phyloP scores from a whole-genome alignment of 2,797 vertebrate genomes.

The Alcedo atthis region DNA sequence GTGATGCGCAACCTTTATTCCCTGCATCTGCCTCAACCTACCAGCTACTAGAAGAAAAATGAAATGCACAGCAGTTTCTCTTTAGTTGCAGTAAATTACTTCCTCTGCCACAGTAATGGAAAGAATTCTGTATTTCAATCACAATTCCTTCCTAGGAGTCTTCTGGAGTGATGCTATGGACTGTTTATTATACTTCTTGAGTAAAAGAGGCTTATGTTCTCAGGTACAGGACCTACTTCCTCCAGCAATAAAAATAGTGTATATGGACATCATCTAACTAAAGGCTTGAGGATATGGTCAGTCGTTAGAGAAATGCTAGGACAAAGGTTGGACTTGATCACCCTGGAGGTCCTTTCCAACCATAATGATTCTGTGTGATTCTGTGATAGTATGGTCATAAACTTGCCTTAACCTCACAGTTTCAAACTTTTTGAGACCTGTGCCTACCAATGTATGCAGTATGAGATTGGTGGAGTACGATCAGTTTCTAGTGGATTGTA shows the following conservation, averaged over 20 bases:
- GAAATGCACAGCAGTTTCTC: conserved; percentile 6
- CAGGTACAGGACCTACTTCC: not conserved
- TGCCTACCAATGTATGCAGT: not conserved
- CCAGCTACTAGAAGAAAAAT: not conserved
- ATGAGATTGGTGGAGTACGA: not conserved
- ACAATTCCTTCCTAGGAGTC: not conserved
- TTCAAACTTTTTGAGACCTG: not conserved
- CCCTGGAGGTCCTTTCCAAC: too few species aligned
- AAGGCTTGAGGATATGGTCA: not conserved
- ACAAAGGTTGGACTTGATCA: too few species aligned
- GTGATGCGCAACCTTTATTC: not conserved
- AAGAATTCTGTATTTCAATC: not conserved
- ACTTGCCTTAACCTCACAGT: not conserved
- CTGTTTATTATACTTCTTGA: not conserved
- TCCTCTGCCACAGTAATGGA: not conserved
- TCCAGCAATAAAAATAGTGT: not conserved
- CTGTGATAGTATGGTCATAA: not conserved
- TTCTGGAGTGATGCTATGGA: not conserved
- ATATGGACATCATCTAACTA: not conserved
- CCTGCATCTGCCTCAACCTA: not conserved
- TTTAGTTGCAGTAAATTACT: conserved; percentile 20
- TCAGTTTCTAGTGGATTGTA: not conserved
- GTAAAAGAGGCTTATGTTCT: not conserved
- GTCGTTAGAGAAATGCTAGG: too few species aligned
- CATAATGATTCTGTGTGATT: not conserved